phyloP scores from a whole-genome alignment of 2,888 invertebrate genomes.

The Eupsilia transversa region DNA sequence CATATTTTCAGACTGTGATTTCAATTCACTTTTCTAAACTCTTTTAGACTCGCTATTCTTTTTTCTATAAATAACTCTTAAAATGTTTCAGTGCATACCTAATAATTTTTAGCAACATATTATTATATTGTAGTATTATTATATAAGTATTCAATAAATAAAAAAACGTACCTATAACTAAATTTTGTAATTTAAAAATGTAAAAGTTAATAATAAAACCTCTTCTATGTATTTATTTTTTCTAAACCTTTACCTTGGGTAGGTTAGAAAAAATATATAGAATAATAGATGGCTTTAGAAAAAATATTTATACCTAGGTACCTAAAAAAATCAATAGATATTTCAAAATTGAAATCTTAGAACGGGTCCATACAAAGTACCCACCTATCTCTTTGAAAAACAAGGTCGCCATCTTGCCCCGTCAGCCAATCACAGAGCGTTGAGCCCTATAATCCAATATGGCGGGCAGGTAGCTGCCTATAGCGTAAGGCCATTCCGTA shows the following conservation, averaged over 20 bases:
- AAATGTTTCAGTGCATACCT: too few relatives aligned
- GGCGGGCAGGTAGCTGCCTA: slow-evolving; percentile 79
- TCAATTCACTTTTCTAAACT: slow-evolving; percentile 1
- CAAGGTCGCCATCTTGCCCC: slow-evolving; percentile 84
- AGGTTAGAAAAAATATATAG: too few relatives aligned
- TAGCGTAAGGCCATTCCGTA: slow-evolving; percentile 80
- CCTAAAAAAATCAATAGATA: neutral
- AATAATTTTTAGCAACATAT: neutral
- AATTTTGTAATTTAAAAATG: too few relatives aligned
- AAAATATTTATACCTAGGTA: too few relatives aligned
- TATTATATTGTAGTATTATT: too few relatives aligned
- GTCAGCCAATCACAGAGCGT: slow-evolving; percentile 83
- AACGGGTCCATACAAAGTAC: slow-evolving; percentile 69
- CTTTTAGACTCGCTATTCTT: neutral
- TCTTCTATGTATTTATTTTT: neutral
- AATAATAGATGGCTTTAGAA: too few relatives aligned
- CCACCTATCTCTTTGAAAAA: slow-evolving; percentile 68
- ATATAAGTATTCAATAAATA: too few relatives aligned
- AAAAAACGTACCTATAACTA: too few relatives aligned
- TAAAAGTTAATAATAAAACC: neutral
- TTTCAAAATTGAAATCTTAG: slow-evolving; percentile 51
- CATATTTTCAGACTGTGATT: slow-evolving; percentile 7
- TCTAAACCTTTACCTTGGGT: neutral
- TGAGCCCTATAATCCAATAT: slow-evolving; percentile 78
- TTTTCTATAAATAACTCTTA: neutral